Conservation (phyloP, 2,888 invertebrate genomes). For the Aleiodes testaceus region DNA sequence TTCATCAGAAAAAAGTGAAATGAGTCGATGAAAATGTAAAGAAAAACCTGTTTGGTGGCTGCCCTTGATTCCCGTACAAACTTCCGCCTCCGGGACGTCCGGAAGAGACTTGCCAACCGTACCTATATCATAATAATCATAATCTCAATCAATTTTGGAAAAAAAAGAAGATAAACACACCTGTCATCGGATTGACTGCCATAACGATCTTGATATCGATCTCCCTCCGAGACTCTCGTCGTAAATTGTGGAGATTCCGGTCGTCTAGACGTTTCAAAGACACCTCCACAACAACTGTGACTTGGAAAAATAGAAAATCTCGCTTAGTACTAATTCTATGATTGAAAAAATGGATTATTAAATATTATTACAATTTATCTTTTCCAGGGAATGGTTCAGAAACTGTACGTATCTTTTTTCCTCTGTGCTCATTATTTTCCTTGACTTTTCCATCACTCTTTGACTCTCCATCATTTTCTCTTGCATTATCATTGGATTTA, state of each 20-base stretch:
- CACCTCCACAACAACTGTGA: slow-evolving; percentile 60
- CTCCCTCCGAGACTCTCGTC: slow-evolving; percentile 46
- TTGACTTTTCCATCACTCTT: slow-evolving; percentile 45
- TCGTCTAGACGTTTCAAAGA: slow-evolving; percentile 51
- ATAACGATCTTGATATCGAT: slow-evolving; percentile 56
- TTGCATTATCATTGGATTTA: slow-evolving; percentile 40
- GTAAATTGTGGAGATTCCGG: slow-evolving; percentile 49
- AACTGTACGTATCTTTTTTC: slow-evolving; percentile 57
- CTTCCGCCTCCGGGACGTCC: slow-evolving; percentile 33
- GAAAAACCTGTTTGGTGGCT: slow-evolving; percentile 5
- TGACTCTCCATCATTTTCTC: slow-evolving; percentile 28
- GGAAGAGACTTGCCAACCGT: slow-evolving; percentile 34
- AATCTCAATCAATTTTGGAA: too few relatives aligned
- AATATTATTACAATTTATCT: slow-evolving; percentile 53
- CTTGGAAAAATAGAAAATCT: slow-evolving; percentile 51
- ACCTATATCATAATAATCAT: slow-evolving; percentile 21
- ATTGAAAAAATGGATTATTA: neutral
- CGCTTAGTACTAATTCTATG: too few relatives aligned
- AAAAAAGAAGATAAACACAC: slow-evolving; percentile 44
- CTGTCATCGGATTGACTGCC: slow-evolving; percentile 60
- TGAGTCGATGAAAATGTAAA: neutral
- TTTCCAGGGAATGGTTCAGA: slow-evolving; percentile 32
- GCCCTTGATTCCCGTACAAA: slow-evolving; percentile 23
- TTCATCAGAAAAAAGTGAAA: too few relatives aligned
- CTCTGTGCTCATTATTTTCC: slow-evolving; percentile 44